Conservation (phyloP, 2,113 vertebrate genomes). For the Acanthochromis polyacanthus region DNA sequence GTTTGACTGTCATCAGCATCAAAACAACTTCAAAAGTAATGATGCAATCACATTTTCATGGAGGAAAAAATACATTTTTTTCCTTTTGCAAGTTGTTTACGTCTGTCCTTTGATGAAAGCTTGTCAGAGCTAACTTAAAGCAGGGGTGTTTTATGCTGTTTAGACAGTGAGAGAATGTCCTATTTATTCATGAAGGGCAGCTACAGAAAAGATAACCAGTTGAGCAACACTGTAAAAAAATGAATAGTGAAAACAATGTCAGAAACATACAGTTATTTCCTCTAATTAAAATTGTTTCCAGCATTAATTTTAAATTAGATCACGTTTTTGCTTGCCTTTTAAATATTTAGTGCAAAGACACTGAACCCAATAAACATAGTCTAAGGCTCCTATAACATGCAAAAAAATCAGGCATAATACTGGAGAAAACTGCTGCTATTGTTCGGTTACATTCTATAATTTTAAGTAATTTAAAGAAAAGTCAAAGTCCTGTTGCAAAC, state of each 20-base stretch:
- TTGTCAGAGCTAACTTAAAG: slow-evolving; percentile 39
- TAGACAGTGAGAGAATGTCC: neutral
- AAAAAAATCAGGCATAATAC: no score
- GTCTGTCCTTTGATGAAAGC: slow-evolving; percentile 32
- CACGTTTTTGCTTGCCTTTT: no score
- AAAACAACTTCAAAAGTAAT: slow-evolving; percentile 36
- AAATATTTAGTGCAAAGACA: no score
- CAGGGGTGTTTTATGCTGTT: slow-evolving; percentile 25
- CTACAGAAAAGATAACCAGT: slow-evolving; percentile 44
- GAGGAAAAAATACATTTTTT: neutral
- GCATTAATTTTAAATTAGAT: no score
- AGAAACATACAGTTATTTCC: no score
- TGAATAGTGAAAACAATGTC: neutral
- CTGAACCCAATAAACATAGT: no score
- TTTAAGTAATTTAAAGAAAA: no score
- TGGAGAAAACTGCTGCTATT: no score
- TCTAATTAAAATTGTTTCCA: no score
- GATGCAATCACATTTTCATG: slow-evolving; percentile 18
- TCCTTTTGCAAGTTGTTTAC: slow-evolving; percentile 24
- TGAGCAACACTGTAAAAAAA: slow-evolving; percentile 1
- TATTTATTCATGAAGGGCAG: slow-evolving; percentile 18
- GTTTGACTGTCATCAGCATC: neutral
- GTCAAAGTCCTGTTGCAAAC: no score
- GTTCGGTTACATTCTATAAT: no score
- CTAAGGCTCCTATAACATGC: no score